Evolutionary conservation across 2,888 invertebrate species (phyloP).

Genomic region (Pterobdella sp.): DNA sequence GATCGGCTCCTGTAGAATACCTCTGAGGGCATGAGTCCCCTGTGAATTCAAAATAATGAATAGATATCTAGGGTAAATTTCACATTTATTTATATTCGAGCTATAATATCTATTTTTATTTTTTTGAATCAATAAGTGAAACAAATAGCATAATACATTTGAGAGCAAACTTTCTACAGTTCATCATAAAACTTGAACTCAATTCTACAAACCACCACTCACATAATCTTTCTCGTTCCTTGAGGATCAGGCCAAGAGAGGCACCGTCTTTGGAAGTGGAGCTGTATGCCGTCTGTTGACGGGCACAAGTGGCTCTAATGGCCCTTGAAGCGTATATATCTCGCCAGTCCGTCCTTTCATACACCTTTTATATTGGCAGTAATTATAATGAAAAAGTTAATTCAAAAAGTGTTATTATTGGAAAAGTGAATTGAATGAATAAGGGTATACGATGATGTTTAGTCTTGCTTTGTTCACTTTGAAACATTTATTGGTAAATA

Average conservation of each 20-base stretch:
- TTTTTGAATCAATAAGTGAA: neutral
- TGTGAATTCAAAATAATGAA: conserved; percentile 46
- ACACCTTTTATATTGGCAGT: conserved; percentile 51
- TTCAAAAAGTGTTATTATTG: too few species aligned
- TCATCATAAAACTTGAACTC: neutral
- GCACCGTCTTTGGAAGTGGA: conserved; percentile 84
- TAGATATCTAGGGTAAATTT: neutral
- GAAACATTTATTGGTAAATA: too few species aligned
- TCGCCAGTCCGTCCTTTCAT: conserved; percentile 87
- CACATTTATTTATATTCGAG: neutral
- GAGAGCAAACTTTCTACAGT: neutral
- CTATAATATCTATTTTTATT: neutral
- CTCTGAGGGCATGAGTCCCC: conserved; percentile 93
- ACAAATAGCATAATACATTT: neutral
- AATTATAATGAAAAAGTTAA: too few species aligned
- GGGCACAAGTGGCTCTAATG: conserved; percentile 80
- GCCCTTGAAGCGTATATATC: conserved; percentile 75
- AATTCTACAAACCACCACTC: conserved; percentile 47
- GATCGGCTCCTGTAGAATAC: conserved; percentile 74
- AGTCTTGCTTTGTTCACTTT: too few species aligned
- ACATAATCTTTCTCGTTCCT: conserved; percentile 84
- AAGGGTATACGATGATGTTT: neutral
- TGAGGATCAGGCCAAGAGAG: conserved; percentile 74
- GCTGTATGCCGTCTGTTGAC: conserved; percentile 80
- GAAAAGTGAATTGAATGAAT: neutral